Evolutionary conservation across 2,113 vertebrate genomes (phyloP), one percentile per base, ranked within the genome.

Genomic region (Philantomba maxwellii): DNA sequence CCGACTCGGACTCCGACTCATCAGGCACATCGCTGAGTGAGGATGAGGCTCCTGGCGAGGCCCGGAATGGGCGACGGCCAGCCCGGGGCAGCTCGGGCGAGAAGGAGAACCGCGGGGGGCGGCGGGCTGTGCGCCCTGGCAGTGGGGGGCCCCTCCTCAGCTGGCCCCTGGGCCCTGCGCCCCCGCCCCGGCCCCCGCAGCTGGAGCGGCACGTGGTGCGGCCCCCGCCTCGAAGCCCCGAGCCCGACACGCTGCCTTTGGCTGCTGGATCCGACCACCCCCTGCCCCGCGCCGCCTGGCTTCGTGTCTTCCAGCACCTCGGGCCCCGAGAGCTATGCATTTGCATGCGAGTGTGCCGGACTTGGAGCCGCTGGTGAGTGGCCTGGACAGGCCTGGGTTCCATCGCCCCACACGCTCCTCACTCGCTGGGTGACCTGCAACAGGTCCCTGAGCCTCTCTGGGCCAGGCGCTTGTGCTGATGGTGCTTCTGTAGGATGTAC

Each of bases 311-410:
- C 98, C 99, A 99, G 91, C 98, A 99, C 98, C 99, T 99, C 19
- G 99, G 98, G 97, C 99, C 99, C 64, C 97, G 99, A 10, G 99
- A 99, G 98, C 99, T 99, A 49, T 99, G 99, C 14, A 97, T 99
- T 96, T 99, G 99, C 98, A 99, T 99, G 99, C 98, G 99, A 64
- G 99, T 99, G 89, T 99, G 99, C 97, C 99, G 99, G 97, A 99
- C 99, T 47, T 99, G 99, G 99, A 99, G 99, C 98, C 99, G 99
- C 96, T 99, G 99, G 99, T 99, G 96, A 99, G 99, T 97, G 94
- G 89, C 87, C 80, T 23, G 33, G 33, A 36, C 7, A 21, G 87
- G 87, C 43, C 36, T 26, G 28, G 53, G 84, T 45, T 64, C 53
- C 14, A 0, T 28, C 62, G 49, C 55, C 26, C 7, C 7, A 43